Evolutionary conservation across 2,113 vertebrate species (phyloP), one percentile per base, ranked within the genome.

Genomic region (Nannobrachium achirus): DNA sequence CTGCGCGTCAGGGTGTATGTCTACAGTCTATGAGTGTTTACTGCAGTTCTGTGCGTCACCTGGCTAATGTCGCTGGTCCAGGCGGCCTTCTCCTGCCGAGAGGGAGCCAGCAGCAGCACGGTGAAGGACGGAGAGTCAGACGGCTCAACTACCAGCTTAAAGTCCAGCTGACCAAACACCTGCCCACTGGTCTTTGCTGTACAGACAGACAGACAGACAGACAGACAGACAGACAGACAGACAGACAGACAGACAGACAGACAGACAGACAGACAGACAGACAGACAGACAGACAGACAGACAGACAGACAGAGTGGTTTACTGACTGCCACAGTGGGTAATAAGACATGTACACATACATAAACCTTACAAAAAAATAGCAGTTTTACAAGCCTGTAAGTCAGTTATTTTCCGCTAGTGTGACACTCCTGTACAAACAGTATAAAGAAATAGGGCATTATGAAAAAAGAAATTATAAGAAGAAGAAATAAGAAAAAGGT

Each of bases 21-120:
- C n/a, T n/a, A n/a, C n/a, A n/a, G n/a, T n/a, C n/a, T n/a, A n/a
- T n/a, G n/a, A n/a, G 44, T 66, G 63, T 70, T 73, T 65, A 67
- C 39, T 56, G 49, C 6, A 4, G 25, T 18, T 57, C 16, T 20
- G 8, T 38, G 11, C 13, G 51, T 87, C 85, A 99, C 97, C 96
- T 99, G 98, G 81, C 98, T 99, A 75, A 99, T 98, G 86, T 99
- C 98, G 8, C 98, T 99, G 70, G 94, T 98, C 98, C 98, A 99
- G 0, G 97, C 97, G 15, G 97, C 97, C 75, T 99, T 99, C 88
- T 99, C 98, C 84, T 99, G 98, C 10, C 95, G 93, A 0, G 97
- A 98, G 0, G 97, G 96, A 0, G 97, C 93, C 83, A 99, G 76
- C 42, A 99, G 90, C 7, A 99, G 96, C 55, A 99, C 95, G 1